Percentiles rank a stretch among this genome's conserved stretches.
Evolutionary conservation across 2,888 invertebrate genomes (phyloP).

Genomic region (Oeneis ivallda): DNA sequence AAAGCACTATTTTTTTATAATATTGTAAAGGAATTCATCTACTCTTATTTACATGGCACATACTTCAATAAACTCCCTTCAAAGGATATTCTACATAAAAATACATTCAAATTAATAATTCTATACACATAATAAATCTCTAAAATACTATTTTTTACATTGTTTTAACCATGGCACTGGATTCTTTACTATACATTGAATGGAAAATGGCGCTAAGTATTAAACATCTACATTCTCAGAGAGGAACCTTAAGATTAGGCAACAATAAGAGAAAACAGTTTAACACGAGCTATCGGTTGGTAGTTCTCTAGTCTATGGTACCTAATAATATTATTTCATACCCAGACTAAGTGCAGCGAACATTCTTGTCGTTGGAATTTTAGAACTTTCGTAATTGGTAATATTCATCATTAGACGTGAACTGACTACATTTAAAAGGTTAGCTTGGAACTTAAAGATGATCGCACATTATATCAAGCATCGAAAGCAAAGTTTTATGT

Average conservation of each 20-base stretch:
- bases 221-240: neutral
- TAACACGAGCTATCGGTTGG: too few species aligned
- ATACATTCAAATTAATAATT: slow-evolving; percentile 14
- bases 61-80: slow-evolving; percentile 53
- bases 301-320: neutral
- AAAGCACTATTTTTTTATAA: slow-evolving; percentile 39
- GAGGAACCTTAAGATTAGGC: neutral
- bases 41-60: slow-evolving; percentile 75
- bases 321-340: neutral
- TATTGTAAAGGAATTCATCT: slow-evolving; percentile 40
- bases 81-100: slow-evolving; percentile 19
- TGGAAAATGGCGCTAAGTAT: slow-evolving; percentile 18
- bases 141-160: slow-evolving; percentile 47
- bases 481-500: neutral
- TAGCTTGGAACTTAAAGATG: neutral
- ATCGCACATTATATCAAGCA: neutral
- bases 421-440: neutral
- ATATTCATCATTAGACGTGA: neutral
- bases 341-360: neutral
- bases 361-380: slow-evolving; percentile 2
- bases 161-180: slow-evolving; percentile 61
- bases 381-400: neutral
- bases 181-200: slow-evolving; percentile 36
- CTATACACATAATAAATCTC: slow-evolving; percentile 26
- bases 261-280: neutral